A percentile compares a stretch with the other conserved stretches of the same genome.
Evolutionary conservation across 2,888 invertebrate species (phyloP).

Genomic region (Cephus nigrinus): DNA sequence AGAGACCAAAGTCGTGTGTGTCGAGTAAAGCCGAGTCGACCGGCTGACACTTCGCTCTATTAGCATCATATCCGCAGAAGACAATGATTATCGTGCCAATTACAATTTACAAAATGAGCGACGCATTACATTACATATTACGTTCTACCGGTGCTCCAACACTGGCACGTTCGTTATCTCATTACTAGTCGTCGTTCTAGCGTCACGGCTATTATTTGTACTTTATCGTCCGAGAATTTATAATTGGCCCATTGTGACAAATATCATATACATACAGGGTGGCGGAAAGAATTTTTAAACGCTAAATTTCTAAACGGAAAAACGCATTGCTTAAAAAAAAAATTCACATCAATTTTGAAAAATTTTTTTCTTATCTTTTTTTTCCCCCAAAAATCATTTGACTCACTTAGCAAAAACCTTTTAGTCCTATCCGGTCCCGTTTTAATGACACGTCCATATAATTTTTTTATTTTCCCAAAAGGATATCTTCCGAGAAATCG

Average conservation of each 20-base stretch:
- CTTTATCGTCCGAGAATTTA: conserved; percentile 23
- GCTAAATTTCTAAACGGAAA: too few species aligned
- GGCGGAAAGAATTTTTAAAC: not conserved
- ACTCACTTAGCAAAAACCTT: not conserved
- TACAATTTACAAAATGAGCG: conserved; percentile 17
- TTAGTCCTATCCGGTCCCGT: not conserved
- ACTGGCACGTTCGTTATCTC: conserved; percentile 1
- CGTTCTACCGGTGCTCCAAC: not conserved
- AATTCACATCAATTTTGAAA: too few species aligned
- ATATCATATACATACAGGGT: not conserved
- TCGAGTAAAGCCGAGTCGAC: not conserved
- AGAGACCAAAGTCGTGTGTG: not conserved
- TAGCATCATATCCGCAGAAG: conserved; percentile 20
- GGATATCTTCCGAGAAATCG: not conserved
- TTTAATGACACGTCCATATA: not conserved
- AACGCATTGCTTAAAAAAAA: too few species aligned
- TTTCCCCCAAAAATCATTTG: too few species aligned
- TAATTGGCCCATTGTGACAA: conserved; percentile 9
- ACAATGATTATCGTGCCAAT: conserved; percentile 11
- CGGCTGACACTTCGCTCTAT: conserved; percentile 19
- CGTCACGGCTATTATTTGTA: conserved; percentile 13
- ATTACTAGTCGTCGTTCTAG: conserved; percentile 2
- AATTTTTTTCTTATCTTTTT: not conserved
- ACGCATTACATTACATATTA: conserved; percentile 1
- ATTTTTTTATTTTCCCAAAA: not conserved